These are phyloP conservation scores for Scaptomyza graminum DNA, from an alignment of 1,140 invertebrate species.

Conservation along the genomic window DNA sequence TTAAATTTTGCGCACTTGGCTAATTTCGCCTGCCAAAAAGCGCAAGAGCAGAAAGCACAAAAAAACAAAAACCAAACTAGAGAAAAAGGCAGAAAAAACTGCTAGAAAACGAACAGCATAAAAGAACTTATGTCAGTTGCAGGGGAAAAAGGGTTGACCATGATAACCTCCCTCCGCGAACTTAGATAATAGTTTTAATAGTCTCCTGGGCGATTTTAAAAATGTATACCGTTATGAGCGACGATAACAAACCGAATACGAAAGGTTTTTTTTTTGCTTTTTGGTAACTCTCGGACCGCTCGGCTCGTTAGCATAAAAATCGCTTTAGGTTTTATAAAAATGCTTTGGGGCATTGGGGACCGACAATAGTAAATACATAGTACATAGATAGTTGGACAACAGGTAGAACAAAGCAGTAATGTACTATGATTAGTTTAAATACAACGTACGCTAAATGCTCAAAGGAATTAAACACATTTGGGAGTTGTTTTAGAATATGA, in stretches of 20 bases:
- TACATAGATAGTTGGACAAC: not conserved
- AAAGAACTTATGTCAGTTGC: constrained; percentile 32
- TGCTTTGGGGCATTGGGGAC: not conserved
- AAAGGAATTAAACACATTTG: constrained; percentile 2
- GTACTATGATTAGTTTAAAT: constrained; percentile 45
- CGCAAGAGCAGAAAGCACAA: constrained; percentile 18
- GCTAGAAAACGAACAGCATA: constrained; percentile 11
- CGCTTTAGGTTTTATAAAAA: constrained; percentile 30
- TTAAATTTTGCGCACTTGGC: constrained; percentile 75
- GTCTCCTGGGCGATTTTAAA: constrained; percentile 65
- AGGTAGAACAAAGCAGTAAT: constrained; percentile 22
- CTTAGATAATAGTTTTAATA: constrained; percentile 72
- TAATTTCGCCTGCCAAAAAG: constrained; percentile 66
- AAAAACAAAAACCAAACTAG: not conserved
- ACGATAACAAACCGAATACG: constrained; percentile 41
- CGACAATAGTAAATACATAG: too few relatives aligned
- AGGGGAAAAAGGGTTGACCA: constrained; percentile 12
- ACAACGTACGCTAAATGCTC: not conserved
- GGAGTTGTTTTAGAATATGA: constrained; percentile 9
- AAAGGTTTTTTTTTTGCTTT: not conserved
- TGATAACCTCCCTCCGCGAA: not conserved
- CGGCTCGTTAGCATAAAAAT: constrained; percentile 26
- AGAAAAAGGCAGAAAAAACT: not conserved
- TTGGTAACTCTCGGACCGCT: constrained; percentile 27
- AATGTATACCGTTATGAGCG: constrained; percentile 63